phyloP scores from a whole-genome alignment of 1,140 invertebrate genomes.

The Neotoxoptera formosana region DNA sequence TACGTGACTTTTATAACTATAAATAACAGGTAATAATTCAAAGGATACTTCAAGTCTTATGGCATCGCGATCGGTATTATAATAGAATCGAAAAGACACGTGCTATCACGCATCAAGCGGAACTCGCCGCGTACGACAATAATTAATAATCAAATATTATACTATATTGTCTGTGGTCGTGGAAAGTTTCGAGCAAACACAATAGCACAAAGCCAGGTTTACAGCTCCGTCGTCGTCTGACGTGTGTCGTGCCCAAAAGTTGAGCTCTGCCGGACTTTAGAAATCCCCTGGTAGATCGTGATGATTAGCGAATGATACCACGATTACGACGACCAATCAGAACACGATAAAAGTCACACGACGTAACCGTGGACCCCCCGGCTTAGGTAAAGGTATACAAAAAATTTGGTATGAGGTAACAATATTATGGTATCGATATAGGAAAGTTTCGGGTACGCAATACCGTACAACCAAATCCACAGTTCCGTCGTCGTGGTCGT shows the following conservation, averaged over 20 bases:
- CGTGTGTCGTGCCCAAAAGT: not conserved
- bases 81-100: no score
- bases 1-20: not conserved
- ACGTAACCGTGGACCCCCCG: not conserved
- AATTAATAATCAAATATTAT: no score
- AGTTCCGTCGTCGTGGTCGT: no score
- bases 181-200: no score
- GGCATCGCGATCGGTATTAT: no score
- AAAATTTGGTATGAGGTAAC: not conserved
- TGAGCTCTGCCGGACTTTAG: not conserved
- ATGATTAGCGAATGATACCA: not conserved
- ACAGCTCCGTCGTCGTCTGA: not conserved
- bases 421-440: not conserved
- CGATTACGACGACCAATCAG: not conserved
- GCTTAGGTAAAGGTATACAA: not conserved
- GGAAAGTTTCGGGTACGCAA: no score
- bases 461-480: no score
- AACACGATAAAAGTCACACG: not conserved
- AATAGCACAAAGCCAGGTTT: not conserved
- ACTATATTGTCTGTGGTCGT: no score
- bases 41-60: not conserved
- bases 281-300: not conserved
- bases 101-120: no score
- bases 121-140: no score
- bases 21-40: not conserved